Evolutionary conservation across 2,113 vertebrate species (phyloP).

Genomic region (Tautogolabrus adspersus): DNA sequence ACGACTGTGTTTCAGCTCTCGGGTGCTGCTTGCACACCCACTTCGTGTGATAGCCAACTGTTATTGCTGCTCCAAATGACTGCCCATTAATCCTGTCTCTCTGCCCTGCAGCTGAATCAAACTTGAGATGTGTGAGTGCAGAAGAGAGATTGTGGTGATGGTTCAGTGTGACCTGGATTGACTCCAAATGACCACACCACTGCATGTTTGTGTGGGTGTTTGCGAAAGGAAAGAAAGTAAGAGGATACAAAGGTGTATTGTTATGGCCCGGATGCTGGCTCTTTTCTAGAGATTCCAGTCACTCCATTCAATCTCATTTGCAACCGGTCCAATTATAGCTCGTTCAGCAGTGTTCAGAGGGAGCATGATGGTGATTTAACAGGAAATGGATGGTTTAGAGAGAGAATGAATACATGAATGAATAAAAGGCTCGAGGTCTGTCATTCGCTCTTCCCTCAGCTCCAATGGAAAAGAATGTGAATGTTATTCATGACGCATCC

Average conservation of each 20-base stretch:
- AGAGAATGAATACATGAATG: conserved; percentile 54
- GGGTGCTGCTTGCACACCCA: conserved; percentile 33
- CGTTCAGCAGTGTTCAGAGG: conserved; percentile 32
- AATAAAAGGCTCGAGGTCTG: conserved; percentile 12
- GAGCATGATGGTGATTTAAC: conserved; percentile 35
- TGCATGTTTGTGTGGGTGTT: background rate
- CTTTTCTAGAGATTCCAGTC: conserved; percentile 29
- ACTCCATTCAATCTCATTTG: conserved; percentile 11
- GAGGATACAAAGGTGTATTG: background rate
- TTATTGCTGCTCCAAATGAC: conserved; percentile 60
- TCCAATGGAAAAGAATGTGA: conserved; percentile 9
- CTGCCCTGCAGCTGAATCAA: conserved; percentile 47
- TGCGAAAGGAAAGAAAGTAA: background rate
- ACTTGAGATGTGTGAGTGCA: conserved; percentile 33
- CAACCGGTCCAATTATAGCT: conserved; percentile 36
- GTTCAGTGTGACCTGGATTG: conserved; percentile 10
- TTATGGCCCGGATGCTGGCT: background rate
- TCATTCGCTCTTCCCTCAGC: conserved; percentile 12
- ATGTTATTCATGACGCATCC: conserved; percentile 6
- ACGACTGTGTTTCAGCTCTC: conserved; percentile 45
- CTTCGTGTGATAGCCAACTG: conserved; percentile 62
- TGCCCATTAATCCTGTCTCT: conserved; percentile 56
- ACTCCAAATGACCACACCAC: background rate
- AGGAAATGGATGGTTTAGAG: conserved; percentile 49
- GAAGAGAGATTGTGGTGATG: conserved; percentile 39